Evolutionary conservation across 2,797 vertebrate species (phyloP).

Genomic region (Ctenopoma multispine): DNA sequence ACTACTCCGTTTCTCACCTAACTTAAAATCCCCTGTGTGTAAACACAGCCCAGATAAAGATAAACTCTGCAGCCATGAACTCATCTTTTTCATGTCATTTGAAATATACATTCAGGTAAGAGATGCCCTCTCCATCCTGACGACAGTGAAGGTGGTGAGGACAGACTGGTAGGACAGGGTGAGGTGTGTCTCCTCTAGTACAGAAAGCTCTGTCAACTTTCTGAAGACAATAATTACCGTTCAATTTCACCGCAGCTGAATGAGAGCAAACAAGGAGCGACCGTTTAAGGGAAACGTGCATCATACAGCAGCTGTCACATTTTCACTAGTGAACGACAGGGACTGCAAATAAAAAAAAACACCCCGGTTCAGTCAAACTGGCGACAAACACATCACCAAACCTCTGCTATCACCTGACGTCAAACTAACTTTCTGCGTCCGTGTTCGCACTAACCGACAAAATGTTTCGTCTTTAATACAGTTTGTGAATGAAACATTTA

Average conservation of each 20-base stretch:
- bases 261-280: no score
- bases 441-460: no score
- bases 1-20: not conserved
- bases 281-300: not conserved
- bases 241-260: not conserved
- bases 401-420: not conserved
- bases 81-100: not conserved
- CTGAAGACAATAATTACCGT: no score
- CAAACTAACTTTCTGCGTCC: slow-evolving; percentile 15
- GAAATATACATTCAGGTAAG: not conserved
- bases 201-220: slow-evolving; percentile 7
- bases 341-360: no score
- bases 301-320: not conserved
- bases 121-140: no score
- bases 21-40: not conserved
- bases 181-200: slow-evolving; percentile 42
- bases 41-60: not conserved
- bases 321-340: not conserved
- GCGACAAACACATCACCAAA: not conserved
- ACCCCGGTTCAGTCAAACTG: not conserved
- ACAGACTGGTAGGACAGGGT: slow-evolving; percentile 9
- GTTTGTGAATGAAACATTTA: not conserved
- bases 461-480: not conserved
- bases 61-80: not conserved
- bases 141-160: no score